These are phyloP conservation scores for Spodoptera exigua DNA, from an alignment of 2,888 invertebrate species.

Conservation along the genomic window DNA sequence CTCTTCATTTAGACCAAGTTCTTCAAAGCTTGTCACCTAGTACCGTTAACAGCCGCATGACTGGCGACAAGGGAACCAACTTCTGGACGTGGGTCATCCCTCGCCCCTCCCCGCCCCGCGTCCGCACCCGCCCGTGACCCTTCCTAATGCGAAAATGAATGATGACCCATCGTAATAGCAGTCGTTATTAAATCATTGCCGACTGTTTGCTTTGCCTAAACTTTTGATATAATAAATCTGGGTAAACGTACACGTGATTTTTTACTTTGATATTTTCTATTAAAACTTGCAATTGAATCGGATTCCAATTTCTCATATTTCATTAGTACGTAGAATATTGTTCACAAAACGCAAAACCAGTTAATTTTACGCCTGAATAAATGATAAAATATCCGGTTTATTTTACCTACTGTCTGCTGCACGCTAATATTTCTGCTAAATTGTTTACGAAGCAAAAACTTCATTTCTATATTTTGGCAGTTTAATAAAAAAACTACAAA, in stretches of 20 bases:
- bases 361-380: too few species aligned
- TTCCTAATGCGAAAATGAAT: conserved; percentile 76
- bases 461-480: too few species aligned
- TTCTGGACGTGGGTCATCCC: conserved; percentile 50
- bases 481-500: too few species aligned
- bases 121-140: conserved; percentile 34
- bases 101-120: conserved; percentile 12
- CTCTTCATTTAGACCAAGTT: conserved; percentile 40
- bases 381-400: too few species aligned
- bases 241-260: conserved; percentile 3
- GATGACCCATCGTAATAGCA: conserved; percentile 72
- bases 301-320: too few species aligned
- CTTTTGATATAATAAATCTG: conserved; percentile 10
- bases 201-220: conserved; percentile 43
- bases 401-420: too few species aligned
- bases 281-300: neutral
- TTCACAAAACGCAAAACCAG: too few species aligned
- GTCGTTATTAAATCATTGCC: conserved; percentile 73
- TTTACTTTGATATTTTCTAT: neutral
- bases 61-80: conserved; percentile 52
- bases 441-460: too few species aligned
- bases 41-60: conserved; percentile 51
- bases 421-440: too few species aligned
- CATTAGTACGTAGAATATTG: too few species aligned
- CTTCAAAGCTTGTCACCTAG: conserved; percentile 36